phyloP scores from a whole-genome alignment of 2,797 vertebrate species.

The Pitangus sulphuratus region DNA sequence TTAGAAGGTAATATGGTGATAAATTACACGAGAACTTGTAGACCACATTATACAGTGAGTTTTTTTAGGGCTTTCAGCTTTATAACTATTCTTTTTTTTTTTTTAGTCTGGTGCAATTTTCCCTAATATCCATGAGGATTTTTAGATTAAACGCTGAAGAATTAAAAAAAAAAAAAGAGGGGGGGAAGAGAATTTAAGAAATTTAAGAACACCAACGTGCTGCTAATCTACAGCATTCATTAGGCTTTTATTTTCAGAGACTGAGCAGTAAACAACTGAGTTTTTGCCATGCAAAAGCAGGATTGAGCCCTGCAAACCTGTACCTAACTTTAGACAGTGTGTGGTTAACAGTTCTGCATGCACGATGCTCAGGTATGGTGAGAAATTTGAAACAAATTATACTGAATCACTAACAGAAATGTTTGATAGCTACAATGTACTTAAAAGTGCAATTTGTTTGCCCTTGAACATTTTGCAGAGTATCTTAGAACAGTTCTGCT shows the following conservation, averaged over 20 bases:
- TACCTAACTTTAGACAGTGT: background rate
- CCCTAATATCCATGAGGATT: background rate
- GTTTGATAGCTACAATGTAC: background rate
- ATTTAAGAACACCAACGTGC: background rate
- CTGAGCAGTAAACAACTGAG: background rate
- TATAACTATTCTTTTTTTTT: background rate
- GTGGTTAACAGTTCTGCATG: fast-evolving
- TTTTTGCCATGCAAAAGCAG: background rate
- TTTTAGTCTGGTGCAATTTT: background rate
- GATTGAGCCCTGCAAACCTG: background rate
- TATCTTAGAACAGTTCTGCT: background rate
- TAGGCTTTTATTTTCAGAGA: background rate
- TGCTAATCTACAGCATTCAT: background rate
- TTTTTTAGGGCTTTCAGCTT: background rate
- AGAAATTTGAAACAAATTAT: background rate
- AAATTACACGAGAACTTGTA: background rate
- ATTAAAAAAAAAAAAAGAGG: background rate
- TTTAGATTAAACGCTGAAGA: background rate
- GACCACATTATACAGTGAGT: background rate
- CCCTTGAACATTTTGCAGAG: background rate
- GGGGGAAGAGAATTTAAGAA: background rate
- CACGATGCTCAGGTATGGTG: background rate
- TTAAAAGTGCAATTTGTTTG: background rate
- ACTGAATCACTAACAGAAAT: background rate
- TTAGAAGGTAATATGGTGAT: background rate